Evolutionary conservation across 2,888 invertebrate genomes (phyloP).

Genomic region (Drosophila rubida): DNA sequence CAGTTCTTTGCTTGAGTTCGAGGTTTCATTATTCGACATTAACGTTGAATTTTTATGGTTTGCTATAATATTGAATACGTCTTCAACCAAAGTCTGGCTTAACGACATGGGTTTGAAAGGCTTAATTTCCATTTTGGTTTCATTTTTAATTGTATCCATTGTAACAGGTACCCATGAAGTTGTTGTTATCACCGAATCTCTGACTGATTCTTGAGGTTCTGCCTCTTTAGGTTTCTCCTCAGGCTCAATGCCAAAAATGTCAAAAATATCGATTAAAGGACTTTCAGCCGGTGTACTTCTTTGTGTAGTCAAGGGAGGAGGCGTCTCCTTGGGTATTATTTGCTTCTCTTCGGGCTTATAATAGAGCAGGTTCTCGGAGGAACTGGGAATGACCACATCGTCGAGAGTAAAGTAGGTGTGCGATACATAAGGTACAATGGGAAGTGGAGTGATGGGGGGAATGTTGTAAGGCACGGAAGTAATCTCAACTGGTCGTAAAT

Average conservation of each 20-base stretch:
- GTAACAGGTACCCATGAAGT: constrained; percentile 5
- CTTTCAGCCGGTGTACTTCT: neutral
- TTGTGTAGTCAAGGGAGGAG: constrained; percentile 10
- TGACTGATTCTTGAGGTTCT: neutral
- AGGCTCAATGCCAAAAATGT: neutral
- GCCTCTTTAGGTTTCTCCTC: neutral
- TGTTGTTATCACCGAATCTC: neutral
- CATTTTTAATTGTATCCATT: neutral
- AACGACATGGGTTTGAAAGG: neutral
- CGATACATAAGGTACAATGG: constrained; percentile 30
- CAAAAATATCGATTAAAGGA: neutral
- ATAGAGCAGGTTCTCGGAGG: constrained; percentile 19
- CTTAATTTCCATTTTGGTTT: neutral
- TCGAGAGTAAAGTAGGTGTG: constrained; percentile 63
- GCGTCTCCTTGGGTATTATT: neutral
- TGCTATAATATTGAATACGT: neutral
- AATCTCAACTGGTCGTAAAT: constrained; percentile 16
- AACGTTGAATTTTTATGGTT: neutral
- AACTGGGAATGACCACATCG: constrained; percentile 53
- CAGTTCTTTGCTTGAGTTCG: neutral
- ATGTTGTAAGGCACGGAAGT: constrained; percentile 12
- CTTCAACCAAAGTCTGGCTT: neutral
- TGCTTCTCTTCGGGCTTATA: constrained; percentile 23
- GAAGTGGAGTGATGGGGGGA: constrained; percentile 6
- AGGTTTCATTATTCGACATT: neutral